Percentiles rank a stretch among this genome's conserved stretches.
Conservation (phyloP, 1,140 invertebrate genomes). For the Trichomalopsis sarcophagae region DNA sequence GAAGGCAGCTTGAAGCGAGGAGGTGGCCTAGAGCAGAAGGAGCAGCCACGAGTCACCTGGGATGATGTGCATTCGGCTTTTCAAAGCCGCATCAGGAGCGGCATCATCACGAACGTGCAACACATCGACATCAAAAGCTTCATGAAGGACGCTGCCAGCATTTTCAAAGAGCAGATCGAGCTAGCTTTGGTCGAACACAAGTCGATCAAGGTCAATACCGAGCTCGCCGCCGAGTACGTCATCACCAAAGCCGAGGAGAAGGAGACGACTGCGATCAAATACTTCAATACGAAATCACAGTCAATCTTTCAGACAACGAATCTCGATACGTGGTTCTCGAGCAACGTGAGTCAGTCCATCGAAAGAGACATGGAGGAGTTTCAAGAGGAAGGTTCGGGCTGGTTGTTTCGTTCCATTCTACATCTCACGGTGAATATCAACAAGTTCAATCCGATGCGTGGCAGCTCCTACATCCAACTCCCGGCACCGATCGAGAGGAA, state of each 20-base stretch:
- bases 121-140: no score
- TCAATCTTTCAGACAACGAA: not conserved
- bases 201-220: no score
- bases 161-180: not conserved
- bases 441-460: slow-evolving; percentile 30
- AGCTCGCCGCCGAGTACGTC: no score
- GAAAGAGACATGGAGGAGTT: not conserved
- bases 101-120: no score
- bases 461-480: slow-evolving; percentile 19
- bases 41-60: no score
- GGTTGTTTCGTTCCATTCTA: slow-evolving; percentile 1
- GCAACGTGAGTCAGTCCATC: not conserved
- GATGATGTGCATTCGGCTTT: no score
- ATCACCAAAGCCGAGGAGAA: not conserved
- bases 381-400: not conserved
- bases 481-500: not conserved
- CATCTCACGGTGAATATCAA: slow-evolving; percentile 20
- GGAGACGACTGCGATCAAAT: not conserved
- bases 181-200: no score
- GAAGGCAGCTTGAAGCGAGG: no score
- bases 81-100: no score
- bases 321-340: not conserved
- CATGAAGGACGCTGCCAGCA: no score
- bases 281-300: not conserved
- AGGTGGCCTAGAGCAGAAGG: no score